These are phyloP conservation scores for Tetanocera ferruginea DNA, from an alignment of 2,888 invertebrate genomes.

Conservation along the genomic window DNA sequence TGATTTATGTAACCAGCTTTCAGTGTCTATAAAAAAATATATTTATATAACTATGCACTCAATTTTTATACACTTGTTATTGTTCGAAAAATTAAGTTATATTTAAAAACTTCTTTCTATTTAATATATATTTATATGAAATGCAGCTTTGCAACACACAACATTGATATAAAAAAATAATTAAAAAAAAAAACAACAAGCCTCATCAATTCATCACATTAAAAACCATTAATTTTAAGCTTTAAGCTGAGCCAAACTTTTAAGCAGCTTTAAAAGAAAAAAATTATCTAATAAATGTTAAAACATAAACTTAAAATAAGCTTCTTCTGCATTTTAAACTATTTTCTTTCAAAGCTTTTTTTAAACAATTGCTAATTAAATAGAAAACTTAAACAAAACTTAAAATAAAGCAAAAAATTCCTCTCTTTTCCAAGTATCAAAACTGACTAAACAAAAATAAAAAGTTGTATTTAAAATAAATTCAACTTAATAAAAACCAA, in stretches of 20 bases:
- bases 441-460: slow-evolving; percentile 54
- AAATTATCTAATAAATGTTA: background rate
- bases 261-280: slow-evolving; percentile 23
- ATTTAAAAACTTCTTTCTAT: background rate
- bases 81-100: background rate
- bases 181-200: slow-evolving; percentile 25
- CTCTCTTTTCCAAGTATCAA: slow-evolving; percentile 67
- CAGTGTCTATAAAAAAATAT: background rate
- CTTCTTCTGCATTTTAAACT: slow-evolving; percentile 29
- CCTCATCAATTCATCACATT: slow-evolving; percentile 28
- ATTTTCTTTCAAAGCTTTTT: slow-evolving; percentile 32
- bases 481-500: background rate
- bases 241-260: slow-evolving; percentile 1
- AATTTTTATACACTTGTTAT: slow-evolving; percentile 7
- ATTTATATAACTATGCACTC: background rate
- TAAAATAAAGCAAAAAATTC: slow-evolving; percentile 49
- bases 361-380: slow-evolving; percentile 40
- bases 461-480: slow-evolving; percentile 16
- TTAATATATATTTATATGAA: background rate
- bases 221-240: slow-evolving; percentile 17
- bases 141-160: slow-evolving; percentile 55
- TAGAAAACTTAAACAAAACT: slow-evolving; percentile 44
- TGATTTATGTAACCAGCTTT: too few relatives aligned
- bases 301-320: slow-evolving; percentile 36
- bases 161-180: background rate